phyloP scores from a whole-genome alignment of 2,888 invertebrate genomes.

The Hyles lineata region DNA sequence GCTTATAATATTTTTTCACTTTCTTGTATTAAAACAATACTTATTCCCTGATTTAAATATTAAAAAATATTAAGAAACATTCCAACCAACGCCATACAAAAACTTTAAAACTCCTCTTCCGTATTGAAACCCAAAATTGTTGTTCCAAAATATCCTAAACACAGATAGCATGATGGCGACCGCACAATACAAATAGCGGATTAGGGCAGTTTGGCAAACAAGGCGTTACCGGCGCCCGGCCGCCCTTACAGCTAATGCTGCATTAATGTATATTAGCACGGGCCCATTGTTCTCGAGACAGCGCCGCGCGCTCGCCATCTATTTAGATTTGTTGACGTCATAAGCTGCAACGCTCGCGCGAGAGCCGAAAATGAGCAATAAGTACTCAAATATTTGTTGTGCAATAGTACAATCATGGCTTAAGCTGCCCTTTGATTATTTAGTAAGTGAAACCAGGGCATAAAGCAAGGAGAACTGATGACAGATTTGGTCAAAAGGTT shows the following conservation, averaged over 20 bases:
- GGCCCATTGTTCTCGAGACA: conserved; percentile 65
- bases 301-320: conserved; percentile 62
- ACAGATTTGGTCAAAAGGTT: too few species aligned
- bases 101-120: background rate
- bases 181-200: conserved; percentile 79
- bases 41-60: too few species aligned
- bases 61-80: background rate
- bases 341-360: conserved; percentile 71
- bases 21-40: too few species aligned
- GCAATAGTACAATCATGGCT: conserved; percentile 43
- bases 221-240: conserved; percentile 78
- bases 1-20: too few species aligned
- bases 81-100: background rate
- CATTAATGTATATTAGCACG: conserved; percentile 81
- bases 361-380: conserved; percentile 53
- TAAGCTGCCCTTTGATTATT: background rate
- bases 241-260: conserved; percentile 78
- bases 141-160: conserved; percentile 2
- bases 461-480: background rate
- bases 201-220: conserved; percentile 85
- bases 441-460: background rate
- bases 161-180: conserved; percentile 43
- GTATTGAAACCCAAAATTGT: background rate
- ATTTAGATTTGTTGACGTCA: conserved; percentile 73
- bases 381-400: conserved; percentile 9